Evolutionary conservation across 2,888 invertebrate genomes (phyloP), one percentile per base, ranked within the genome.

Genomic region (Rhagophthalmus giganteus): DNA sequence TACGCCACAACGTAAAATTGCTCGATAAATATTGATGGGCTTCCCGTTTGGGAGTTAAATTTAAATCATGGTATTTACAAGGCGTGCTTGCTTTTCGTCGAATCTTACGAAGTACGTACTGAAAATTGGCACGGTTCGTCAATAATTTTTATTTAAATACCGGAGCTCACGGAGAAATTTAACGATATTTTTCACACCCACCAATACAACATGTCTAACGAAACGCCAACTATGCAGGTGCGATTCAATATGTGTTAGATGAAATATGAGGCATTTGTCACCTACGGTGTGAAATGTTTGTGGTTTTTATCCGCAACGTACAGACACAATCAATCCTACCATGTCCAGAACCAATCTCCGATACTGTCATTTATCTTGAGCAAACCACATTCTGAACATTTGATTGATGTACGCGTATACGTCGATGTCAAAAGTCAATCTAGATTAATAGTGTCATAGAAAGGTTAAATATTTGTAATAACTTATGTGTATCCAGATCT

Each of bases 191-290:
- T 39, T 39, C 47, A 39, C 47, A 47, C 32, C 20, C 7, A 20
- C 3, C 4, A 20, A 20, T 20, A 20, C 20, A 20, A 7, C 3
- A 5, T 5, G 20, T 5, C 7, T 5, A 20, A 20, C 7, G 20
- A 20, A 20, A 7, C 20, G 7, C 20, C 7, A n/a, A n/a, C n/a
- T 33, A 11, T 16, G 47, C 47, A 47, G 47, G 47, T 47, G 47
- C 39, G 20, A 24, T 33, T 28, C 10, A 16, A n/a, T 14, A 8
- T 12, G 24, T 44, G 37, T 50, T 50, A 42, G 44, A 50, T 50
- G 50, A 50, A 39, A 50, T 50, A 50, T 50, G 50, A 50, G 44
- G 50, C 33, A 50, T 44, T 50, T 50, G 44, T 50, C 50, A 50
- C 50, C 39, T 50, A 32, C 38, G 44, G 50, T 50, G 50, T 45